Evolutionary conservation across 2,888 invertebrate species (phyloP).

Genomic region (Epinotia demarniana): DNA sequence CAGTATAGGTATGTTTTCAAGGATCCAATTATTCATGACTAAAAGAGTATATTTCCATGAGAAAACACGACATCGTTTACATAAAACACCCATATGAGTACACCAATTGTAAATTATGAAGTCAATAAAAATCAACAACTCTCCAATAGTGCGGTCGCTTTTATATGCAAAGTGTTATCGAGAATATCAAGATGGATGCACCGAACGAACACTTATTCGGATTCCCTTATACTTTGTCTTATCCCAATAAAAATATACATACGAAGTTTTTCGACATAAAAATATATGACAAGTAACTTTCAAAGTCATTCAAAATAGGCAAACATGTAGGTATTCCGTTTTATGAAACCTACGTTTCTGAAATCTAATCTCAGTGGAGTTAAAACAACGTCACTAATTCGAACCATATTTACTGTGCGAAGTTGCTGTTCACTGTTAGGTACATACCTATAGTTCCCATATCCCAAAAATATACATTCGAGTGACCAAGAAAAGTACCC

Average conservation of each 20-base stretch:
- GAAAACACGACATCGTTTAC: background rate
- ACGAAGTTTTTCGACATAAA: too few species aligned
- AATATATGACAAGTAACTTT: too few species aligned
- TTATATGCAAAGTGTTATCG: conserved; percentile 42
- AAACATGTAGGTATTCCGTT: background rate
- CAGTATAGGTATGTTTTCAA: too few species aligned
- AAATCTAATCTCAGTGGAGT: background rate
- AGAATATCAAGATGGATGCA: conserved; percentile 24
- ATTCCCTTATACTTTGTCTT: background rate
- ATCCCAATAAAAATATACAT: background rate
- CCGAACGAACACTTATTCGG: conserved; percentile 18
- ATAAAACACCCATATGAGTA: background rate
- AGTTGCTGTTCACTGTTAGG: background rate
- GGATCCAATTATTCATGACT: too few species aligned
- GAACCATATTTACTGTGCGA: background rate
- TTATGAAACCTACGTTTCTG: background rate
- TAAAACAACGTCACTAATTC: background rate
- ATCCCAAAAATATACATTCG: background rate
- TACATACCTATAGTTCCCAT: background rate
- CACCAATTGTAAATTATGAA: background rate
- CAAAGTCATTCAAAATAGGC: too few species aligned
- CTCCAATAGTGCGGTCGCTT: conserved; percentile 6
- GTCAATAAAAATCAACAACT: conserved; percentile 31
- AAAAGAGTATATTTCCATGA: too few species aligned
- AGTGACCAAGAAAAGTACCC: background rate